Evolutionary conservation across 2,113 vertebrate genomes (phyloP).

Genomic region (Erinaceus europaeus): DNA sequence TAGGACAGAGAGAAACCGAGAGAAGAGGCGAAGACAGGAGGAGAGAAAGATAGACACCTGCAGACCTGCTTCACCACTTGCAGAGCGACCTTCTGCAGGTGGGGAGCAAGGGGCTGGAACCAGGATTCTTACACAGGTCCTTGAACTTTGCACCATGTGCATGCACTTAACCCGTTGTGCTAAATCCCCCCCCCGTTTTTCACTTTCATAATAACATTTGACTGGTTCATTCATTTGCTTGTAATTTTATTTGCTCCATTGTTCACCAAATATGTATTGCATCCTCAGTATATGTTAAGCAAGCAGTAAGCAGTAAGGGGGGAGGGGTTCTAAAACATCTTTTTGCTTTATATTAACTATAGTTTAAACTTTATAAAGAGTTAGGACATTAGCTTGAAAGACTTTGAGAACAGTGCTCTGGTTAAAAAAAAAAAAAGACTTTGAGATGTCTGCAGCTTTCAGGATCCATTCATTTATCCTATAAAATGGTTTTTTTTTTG

Average conservation of each 20-base stretch:
- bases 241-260: neutral
- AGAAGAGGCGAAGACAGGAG: too few species aligned
- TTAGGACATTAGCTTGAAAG: conserved; percentile 11
- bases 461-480: neutral
- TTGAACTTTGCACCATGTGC: too few species aligned
- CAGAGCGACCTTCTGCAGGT: too few species aligned
- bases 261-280: neutral
- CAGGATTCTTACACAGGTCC: too few species aligned
- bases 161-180: too few species aligned
- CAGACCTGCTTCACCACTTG: too few species aligned
- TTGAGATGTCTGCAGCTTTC: neutral
- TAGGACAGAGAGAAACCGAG: too few species aligned
- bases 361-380: neutral
- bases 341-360: neutral
- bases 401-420: too few species aligned
- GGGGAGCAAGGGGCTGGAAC: too few species aligned
- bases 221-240: neutral
- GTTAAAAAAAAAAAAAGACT: too few species aligned
- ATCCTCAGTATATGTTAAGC: neutral
- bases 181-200: too few species aligned
- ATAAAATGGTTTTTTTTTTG: conserved; percentile 6
- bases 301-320: neutral
- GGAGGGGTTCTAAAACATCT: neutral
- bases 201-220: neutral
- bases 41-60: too few species aligned